Percentiles rank a stretch among this genome's conserved stretches.
Conservation (phyloP, 2,888 invertebrate species). For the Palloptera scutellata region DNA sequence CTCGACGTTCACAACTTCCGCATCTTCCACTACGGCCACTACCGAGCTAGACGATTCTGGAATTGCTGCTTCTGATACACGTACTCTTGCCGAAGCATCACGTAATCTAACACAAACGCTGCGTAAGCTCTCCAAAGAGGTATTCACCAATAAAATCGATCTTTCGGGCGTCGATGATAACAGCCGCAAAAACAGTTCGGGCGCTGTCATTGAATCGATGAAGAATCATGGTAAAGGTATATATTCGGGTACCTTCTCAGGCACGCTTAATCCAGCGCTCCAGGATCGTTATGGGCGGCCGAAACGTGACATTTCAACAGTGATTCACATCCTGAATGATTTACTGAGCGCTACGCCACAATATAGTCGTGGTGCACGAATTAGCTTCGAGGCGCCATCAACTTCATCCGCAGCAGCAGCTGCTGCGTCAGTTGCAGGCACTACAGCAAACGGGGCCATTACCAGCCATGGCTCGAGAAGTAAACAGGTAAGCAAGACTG, state of each 20-base stretch:
- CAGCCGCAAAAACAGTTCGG: conserved; percentile 67
- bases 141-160: conserved; percentile 75
- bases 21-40: conserved; percentile 30
- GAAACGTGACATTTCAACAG: conserved; percentile 92
- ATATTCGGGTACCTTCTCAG: conserved; percentile 96
- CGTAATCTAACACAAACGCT: conserved; percentile 91
- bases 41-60: conserved; percentile 60
- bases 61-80: conserved; percentile 68
- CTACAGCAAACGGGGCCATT: conserved; percentile 35
- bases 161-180: conserved; percentile 66
- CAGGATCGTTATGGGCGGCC: conserved; percentile 92
- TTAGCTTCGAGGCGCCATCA: conserved; percentile 64
- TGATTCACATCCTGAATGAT: conserved; percentile 95
- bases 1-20: conserved; percentile 21
- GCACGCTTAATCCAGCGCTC: conserved; percentile 90
- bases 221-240: conserved; percentile 94
- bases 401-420: conserved; percentile 45
- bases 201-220: conserved; percentile 91
- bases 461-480: conserved; percentile 46
- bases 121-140: conserved; percentile 88
- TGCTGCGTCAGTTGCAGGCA: conserved; percentile 27
- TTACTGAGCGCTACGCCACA: conserved; percentile 85
- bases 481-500: conserved; percentile 56
- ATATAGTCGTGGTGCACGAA: conserved; percentile 69
- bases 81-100: conserved; percentile 87